Evolutionary conservation across 2,888 invertebrate species (phyloP).

Genomic region (Minunthozetes semirufus): DNA sequence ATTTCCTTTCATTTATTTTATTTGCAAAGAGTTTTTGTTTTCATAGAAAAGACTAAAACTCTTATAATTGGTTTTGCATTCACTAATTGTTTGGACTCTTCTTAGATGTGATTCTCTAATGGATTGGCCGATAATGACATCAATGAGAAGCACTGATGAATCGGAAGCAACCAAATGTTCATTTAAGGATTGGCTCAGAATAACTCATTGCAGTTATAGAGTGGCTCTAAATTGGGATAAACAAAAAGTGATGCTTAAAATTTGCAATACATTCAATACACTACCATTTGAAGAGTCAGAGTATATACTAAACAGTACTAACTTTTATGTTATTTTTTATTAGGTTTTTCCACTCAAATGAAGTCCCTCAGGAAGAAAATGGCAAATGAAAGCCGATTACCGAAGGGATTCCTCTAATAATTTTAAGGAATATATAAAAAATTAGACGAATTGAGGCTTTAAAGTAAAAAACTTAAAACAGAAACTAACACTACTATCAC

Average conservation of each 20-base stretch:
- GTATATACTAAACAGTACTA: constrained; percentile 12
- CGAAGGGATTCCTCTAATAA: constrained; percentile 16
- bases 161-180: neutral
- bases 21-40: neutral
- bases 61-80: constrained; percentile 1
- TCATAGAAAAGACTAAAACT: neutral
- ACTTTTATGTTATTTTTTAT: constrained; percentile 28
- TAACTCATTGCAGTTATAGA: neutral
- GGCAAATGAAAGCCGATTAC: constrained; percentile 28
- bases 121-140: neutral
- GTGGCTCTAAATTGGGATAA: constrained; percentile 13
- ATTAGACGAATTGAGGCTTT: constrained; percentile 20
- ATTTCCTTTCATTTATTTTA: neutral
- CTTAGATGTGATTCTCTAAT: constrained; percentile 18
- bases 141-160: neutral
- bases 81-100: neutral
- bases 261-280: neutral
- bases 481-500: constrained; percentile 23
- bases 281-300: neutral
- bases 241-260: constrained; percentile 23
- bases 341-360: constrained; percentile 28
- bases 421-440: constrained; percentile 28
- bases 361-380: constrained; percentile 21
- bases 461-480: constrained; percentile 10
- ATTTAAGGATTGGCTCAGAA: neutral